phyloP scores from a whole-genome alignment of 2,888 invertebrate species.

The Scaptomyza polygonia region DNA sequence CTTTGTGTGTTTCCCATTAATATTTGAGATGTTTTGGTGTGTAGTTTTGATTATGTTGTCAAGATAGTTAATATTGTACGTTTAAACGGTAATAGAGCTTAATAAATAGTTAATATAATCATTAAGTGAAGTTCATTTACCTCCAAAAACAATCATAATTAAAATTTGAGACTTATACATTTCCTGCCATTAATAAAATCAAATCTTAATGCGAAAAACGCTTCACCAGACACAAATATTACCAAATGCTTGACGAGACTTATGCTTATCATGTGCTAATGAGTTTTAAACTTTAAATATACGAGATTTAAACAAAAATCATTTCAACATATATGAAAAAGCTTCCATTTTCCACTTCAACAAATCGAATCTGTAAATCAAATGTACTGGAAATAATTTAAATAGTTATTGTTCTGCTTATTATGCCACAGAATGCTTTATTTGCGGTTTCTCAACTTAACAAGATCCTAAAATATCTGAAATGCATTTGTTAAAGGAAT shows the following conservation, averaged over 20 bases:
- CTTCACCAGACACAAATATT: too few species aligned
- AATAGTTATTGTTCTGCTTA: too few species aligned
- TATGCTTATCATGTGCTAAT: background rate
- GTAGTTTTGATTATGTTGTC: background rate
- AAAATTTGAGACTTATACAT: too few species aligned
- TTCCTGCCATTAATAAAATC: background rate
- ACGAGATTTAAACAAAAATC: background rate
- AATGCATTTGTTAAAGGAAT: background rate
- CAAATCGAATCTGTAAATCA: background rate
- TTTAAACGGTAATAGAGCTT: background rate
- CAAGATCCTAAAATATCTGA: background rate
- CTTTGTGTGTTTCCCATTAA: conserved; percentile 1
- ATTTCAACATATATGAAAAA: too few species aligned
- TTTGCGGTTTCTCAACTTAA: too few species aligned
- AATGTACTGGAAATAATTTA: too few species aligned
- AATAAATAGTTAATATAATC: background rate
- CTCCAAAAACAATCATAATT: background rate
- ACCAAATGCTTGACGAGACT: background rate
- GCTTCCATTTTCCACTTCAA: too few species aligned
- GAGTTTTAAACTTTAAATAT: background rate
- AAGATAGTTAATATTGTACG: background rate
- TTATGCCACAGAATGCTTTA: too few species aligned
- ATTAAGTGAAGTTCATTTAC: background rate
- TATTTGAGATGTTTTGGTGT: background rate
- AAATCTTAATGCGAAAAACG: background rate